phyloP scores from a whole-genome alignment of 2,797 vertebrate genomes.

The Xerus rutilus region DNA sequence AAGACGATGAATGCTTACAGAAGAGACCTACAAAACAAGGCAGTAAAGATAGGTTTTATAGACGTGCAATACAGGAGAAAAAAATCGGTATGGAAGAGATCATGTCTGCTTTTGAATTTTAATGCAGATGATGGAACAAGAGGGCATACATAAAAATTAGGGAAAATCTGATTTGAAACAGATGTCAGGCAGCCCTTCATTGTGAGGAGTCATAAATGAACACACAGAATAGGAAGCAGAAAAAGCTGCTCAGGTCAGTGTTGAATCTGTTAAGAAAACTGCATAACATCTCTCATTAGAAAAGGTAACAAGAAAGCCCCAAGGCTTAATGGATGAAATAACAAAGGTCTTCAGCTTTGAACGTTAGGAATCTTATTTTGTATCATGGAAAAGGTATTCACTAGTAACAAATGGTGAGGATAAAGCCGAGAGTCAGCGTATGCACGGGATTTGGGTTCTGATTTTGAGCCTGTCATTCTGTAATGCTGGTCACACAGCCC shows the following conservation, averaged over 20 bases:
- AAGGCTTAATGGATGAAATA: background rate
- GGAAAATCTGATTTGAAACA: slow-evolving; percentile 84
- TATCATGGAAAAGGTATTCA: background rate
- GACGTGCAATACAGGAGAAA: slow-evolving; percentile 72
- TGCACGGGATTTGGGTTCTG: background rate
- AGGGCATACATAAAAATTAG: slow-evolving; percentile 84
- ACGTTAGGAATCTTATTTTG: background rate
- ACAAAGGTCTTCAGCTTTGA: background rate
- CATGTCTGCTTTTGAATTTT: slow-evolving; percentile 82
- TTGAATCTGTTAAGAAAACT: background rate
- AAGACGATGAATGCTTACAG: slow-evolving; percentile 79
- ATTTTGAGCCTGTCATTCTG: background rate
- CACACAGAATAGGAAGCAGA: background rate
- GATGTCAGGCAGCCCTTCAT: slow-evolving; percentile 66
- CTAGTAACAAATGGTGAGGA: background rate
- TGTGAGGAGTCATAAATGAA: background rate
- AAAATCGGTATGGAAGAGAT: slow-evolving; percentile 79
- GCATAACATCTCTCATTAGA: background rate
- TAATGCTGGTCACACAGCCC: background rate
- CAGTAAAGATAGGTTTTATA: slow-evolving; percentile 77
- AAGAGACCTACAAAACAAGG: slow-evolving; percentile 73
- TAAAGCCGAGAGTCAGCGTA: background rate
- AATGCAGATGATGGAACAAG: slow-evolving; percentile 82
- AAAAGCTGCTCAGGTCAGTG: slow-evolving; percentile 22
- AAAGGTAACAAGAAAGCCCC: background rate